Percentiles rank a stretch among this genome's conserved stretches.
Evolutionary conservation across 2,113 vertebrate species (phyloP).

Genomic region (Sinocyclocheilus rhinocerous): DNA sequence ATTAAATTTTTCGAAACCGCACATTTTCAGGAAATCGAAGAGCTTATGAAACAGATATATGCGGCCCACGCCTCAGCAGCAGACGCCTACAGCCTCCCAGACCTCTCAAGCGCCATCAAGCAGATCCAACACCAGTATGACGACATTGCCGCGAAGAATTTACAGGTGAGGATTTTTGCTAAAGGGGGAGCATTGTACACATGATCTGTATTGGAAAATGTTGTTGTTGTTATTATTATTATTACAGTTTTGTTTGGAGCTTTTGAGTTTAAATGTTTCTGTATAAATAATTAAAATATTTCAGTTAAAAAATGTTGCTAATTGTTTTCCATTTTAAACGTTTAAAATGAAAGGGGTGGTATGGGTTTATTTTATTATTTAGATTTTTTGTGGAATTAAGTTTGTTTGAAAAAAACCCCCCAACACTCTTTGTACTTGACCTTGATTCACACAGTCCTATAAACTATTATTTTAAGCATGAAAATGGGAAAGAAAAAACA

Average conservation of each 20-base stretch:
- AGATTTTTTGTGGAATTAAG: neutral
- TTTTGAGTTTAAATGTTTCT: neutral
- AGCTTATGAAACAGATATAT: conserved; percentile 79
- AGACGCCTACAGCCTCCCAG: conserved; percentile 69
- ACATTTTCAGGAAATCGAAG: conserved; percentile 74
- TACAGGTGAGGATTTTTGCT: conserved; percentile 75
- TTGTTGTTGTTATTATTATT: neutral
- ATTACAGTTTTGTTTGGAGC: neutral
- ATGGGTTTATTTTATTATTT: neutral
- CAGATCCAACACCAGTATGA: conserved; percentile 82
- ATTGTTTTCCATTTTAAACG: neutral
- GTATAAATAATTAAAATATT: neutral
- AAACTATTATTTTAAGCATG: too few relatives aligned
- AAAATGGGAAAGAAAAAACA: too few relatives aligned
- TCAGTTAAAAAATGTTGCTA: neutral
- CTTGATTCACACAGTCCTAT: too few relatives aligned
- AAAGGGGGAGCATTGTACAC: too few relatives aligned
- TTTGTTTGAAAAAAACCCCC: neutral
- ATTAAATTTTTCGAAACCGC: conserved; percentile 29
- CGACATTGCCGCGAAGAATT: conserved; percentile 80
- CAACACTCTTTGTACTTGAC: too few relatives aligned
- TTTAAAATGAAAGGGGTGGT: neutral
- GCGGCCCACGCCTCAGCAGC: conserved; percentile 63
- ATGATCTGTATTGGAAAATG: too few relatives aligned
- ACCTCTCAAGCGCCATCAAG: conserved; percentile 81